Percentiles rank a stretch among this genome's conserved stretches.
Evolutionary conservation across 2,113 vertebrate genomes (phyloP).

Genomic region (Odocoileus virginianus): DNA sequence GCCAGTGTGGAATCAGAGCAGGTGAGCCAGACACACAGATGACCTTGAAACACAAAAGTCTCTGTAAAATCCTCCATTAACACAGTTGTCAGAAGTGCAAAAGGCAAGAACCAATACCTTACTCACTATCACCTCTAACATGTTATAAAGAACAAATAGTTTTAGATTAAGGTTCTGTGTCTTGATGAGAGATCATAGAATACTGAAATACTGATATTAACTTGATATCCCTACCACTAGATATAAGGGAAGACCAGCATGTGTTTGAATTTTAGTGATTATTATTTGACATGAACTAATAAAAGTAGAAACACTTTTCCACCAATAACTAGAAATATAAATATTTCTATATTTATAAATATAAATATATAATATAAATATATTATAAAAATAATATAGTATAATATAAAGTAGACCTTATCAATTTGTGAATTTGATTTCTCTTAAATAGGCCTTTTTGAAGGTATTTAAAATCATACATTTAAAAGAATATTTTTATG

Average conservation of each 20-base stretch:
- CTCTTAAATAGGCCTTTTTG: background rate
- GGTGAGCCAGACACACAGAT: conserved; percentile 45
- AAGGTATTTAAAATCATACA: background rate
- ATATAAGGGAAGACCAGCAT: background rate
- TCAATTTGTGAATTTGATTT: background rate
- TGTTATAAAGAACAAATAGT: background rate
- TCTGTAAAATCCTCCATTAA: background rate
- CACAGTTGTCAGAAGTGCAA: background rate
- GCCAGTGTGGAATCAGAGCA: conserved; percentile 81
- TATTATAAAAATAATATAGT: too few species aligned
- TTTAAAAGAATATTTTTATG: background rate
- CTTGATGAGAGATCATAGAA: background rate
- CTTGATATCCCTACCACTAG: background rate
- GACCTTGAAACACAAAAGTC: background rate
- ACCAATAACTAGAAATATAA: background rate
- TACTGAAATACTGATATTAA: background rate
- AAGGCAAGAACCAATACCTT: background rate
- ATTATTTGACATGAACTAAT: background rate
- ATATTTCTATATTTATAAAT: background rate
- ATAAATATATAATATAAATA: too few species aligned
- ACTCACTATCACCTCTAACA: background rate
- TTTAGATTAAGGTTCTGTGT: background rate
- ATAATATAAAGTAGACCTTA: background rate
- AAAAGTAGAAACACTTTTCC: background rate
- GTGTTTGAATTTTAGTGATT: background rate